Conservation (phyloP, 1,140 invertebrate species). For the Agrilus planipennis region DNA sequence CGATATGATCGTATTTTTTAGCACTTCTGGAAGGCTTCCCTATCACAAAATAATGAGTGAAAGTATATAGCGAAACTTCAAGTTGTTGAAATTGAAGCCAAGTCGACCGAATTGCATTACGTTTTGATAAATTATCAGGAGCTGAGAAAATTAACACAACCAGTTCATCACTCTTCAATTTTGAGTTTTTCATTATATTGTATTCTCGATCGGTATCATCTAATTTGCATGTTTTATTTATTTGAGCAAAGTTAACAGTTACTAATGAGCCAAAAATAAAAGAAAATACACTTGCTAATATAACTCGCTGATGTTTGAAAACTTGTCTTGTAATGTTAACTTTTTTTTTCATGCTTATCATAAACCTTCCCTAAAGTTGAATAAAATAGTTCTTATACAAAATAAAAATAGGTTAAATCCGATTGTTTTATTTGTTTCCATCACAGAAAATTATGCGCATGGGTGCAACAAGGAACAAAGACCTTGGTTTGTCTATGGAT, state of each 20-base stretch:
- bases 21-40: constrained; percentile 43
- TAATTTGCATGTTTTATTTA: constrained; percentile 32
- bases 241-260: constrained; percentile 33
- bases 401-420: no score
- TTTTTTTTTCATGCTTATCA: no score
- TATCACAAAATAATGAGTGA: constrained; percentile 54
- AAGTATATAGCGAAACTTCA: no score
- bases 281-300: constrained; percentile 20
- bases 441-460: no score
- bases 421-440: no score
- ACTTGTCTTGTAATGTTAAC: no score
- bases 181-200: constrained; percentile 29
- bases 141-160: constrained; percentile 54
- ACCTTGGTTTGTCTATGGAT: no score
- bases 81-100: constrained; percentile 62
- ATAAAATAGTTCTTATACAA: no score
- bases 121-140: constrained; percentile 41
- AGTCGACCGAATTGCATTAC: constrained; percentile 57
- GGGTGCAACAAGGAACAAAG: no score
- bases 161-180: constrained; percentile 35
- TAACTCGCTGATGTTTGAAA: no score
- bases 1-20: constrained; percentile 37
- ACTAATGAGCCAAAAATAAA: constrained; percentile 35
- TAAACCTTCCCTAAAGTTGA: no score
- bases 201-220: constrained; percentile 26